These are phyloP conservation scores for Paramuricea clavata DNA, from an alignment of 92 coral and sea anemone genomes.

Conservation along the genomic window DNA sequence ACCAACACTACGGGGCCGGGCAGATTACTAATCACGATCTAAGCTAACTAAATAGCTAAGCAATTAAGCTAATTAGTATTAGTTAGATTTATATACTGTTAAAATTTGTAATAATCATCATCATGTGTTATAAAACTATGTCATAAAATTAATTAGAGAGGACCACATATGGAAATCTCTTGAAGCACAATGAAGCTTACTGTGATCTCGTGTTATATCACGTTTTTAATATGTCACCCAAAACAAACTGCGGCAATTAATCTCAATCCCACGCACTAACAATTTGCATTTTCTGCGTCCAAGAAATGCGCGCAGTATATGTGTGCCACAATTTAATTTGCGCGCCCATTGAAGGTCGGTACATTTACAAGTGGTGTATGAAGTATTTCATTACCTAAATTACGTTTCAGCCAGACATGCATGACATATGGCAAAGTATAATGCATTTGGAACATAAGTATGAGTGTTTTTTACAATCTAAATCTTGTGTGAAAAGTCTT, in stretches of 20 bases:
- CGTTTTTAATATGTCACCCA: neutral
- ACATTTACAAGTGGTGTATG: neutral
- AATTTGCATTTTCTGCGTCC: neutral
- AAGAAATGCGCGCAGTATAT: neutral
- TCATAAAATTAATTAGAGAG: neutral
- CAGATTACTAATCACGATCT: too few relatives aligned
- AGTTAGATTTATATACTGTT: neutral
- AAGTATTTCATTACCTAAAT: neutral
- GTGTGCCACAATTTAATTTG: neutral
- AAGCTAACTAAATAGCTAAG: neutral
- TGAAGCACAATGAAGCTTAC: too few relatives aligned
- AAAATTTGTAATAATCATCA: neutral
- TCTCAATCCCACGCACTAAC: neutral
- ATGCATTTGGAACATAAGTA: neutral
- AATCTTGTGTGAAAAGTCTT: neutral
- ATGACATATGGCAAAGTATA: neutral
- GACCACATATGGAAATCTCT: neutral
- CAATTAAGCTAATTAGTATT: neutral
- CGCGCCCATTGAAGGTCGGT: neutral
- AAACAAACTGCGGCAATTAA: neutral
- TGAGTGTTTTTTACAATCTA: neutral
- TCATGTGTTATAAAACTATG: neutral
- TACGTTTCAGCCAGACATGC: neutral
- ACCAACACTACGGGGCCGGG: neutral
- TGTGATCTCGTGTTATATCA: neutral